A percentile compares a stretch with the other conserved stretches of the same genome.
phyloP scores from a whole-genome alignment of 37 sponge, comb jelly and placozoan species.

The Axinella damicornis region DNA sequence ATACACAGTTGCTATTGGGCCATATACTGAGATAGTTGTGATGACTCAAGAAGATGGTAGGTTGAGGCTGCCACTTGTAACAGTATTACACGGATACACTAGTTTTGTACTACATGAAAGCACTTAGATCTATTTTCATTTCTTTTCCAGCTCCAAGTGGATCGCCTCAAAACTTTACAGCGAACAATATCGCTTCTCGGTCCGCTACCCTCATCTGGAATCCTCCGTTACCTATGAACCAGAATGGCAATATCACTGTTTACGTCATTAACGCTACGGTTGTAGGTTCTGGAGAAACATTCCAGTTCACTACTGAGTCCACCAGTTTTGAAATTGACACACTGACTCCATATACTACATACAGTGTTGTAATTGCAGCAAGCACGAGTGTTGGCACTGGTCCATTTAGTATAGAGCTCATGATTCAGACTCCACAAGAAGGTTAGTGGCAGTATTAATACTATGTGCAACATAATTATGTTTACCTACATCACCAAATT shows the following conservation, averaged over 20 bases:
- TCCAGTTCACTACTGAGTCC: neutral
- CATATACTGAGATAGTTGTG: neutral
- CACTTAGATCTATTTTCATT: neutral
- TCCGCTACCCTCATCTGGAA: slow-evolving; percentile 13
- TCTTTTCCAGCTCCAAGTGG: slow-evolving; percentile 1
- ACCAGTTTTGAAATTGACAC: neutral
- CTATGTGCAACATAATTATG: no score
- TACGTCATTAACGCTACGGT: slow-evolving; percentile 15
- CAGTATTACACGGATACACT: no score
- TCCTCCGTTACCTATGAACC: slow-evolving; percentile 12
- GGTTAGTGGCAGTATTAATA: slow-evolving; percentile 13
- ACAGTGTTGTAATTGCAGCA: slow-evolving; percentile 40
- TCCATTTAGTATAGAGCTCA: slow-evolving; percentile 18
- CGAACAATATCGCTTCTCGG: neutral
- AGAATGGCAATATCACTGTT: slow-evolving; percentile 32
- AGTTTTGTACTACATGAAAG: no score
- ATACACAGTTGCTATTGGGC: slow-evolving; percentile 8
- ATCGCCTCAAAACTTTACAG: neutral
- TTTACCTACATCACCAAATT: neutral
- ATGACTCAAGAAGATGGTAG: slow-evolving; percentile 16
- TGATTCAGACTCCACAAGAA: slow-evolving; percentile 16
- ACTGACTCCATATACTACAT: slow-evolving; percentile 40
- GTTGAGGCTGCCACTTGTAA: neutral
- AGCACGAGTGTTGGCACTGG: slow-evolving; percentile 30
- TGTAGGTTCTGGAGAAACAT: neutral